Evolutionary conservation across 30 jellyfish, hydroid and myxozoan species (phyloP).

Genomic region (Cassiopea andromeda): DNA sequence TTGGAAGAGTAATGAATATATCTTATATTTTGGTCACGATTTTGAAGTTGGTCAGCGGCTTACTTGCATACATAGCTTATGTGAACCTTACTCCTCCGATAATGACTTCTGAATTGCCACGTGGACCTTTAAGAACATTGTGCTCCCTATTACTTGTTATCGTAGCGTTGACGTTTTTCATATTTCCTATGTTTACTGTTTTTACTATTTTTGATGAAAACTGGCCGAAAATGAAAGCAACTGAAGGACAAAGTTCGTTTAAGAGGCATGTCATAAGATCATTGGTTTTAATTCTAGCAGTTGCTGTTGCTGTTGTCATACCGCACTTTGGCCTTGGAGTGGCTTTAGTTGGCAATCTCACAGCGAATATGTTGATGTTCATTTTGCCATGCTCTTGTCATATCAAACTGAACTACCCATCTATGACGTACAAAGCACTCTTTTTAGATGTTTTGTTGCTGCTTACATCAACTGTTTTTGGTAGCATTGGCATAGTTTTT

Average conservation of each 20-base stretch:
- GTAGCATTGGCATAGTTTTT: slow-evolving; percentile 35
- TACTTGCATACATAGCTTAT: slow-evolving; percentile 71
- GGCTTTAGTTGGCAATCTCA: slow-evolving; percentile 75
- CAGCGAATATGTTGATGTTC: slow-evolving; percentile 65
- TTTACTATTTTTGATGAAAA: slow-evolving; percentile 68
- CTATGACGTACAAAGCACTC: slow-evolving; percentile 1
- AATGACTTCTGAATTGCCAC: slow-evolving; percentile 71
- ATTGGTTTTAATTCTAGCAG: slow-evolving; percentile 20
- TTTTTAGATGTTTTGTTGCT: slow-evolving; percentile 22
- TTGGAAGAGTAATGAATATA: slow-evolving; percentile 64
- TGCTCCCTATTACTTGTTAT: slow-evolving; percentile 42
- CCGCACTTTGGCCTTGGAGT: slow-evolving; percentile 80
- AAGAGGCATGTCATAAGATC: slow-evolving; percentile 22
- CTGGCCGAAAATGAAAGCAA: slow-evolving; percentile 11
- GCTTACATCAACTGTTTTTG: slow-evolving; percentile 11
- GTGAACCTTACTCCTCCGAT: slow-evolving; percentile 55
- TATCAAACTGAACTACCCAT: slow-evolving; percentile 32
- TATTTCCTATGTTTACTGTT: slow-evolving; percentile 78
- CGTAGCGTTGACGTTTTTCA: slow-evolving; percentile 74
- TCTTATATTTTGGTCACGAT: slow-evolving; percentile 58
- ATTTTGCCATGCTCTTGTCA: slow-evolving; percentile 71
- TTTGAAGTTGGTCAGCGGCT: slow-evolving; percentile 68
- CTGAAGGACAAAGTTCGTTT: not conserved
- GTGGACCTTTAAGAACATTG: slow-evolving; percentile 53
- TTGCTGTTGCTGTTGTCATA: slow-evolving; percentile 47